phyloP scores from a whole-genome alignment of 2,888 invertebrate genomes.

The Belgica antarctica region DNA sequence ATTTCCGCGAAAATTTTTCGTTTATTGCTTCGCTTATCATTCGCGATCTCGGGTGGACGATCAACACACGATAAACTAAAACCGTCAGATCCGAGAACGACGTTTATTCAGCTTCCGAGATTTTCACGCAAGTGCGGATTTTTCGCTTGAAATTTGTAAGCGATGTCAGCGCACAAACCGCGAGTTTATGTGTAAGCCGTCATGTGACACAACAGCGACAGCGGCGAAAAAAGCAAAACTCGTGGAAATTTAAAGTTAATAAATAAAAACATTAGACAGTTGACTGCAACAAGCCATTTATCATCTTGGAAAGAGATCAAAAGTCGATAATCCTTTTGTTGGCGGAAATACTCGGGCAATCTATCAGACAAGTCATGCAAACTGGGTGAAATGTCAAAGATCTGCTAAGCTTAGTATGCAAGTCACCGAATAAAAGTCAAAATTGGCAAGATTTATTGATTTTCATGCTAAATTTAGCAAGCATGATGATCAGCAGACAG shows the following conservation, averaged over 20 bases:
- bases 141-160: background rate
- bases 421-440: too few relatives aligned
- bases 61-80: background rate
- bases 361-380: too few relatives aligned
- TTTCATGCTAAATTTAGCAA: too few relatives aligned
- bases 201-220: background rate
- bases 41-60: background rate
- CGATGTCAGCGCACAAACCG: background rate
- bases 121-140: too few relatives aligned
- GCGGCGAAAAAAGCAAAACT: too few relatives aligned
- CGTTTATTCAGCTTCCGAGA: conserved; percentile 11
- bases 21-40: conserved; percentile 24
- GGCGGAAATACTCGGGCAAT: too few relatives aligned
- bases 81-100: too few relatives aligned
- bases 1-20: background rate
- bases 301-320: conserved; percentile 1
- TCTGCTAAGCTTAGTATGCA: too few relatives aligned
- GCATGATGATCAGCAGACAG: too few relatives aligned
- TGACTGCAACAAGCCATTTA: conserved; percentile 11
- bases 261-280: background rate
- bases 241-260: background rate
- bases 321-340: too few relatives aligned
- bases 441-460: too few relatives aligned
- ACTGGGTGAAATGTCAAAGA: too few relatives aligned
- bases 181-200: background rate